Base-by-base conservation (phyloP, 2,888 invertebrate genomes). In the Pelosia muscerda region DNA sequence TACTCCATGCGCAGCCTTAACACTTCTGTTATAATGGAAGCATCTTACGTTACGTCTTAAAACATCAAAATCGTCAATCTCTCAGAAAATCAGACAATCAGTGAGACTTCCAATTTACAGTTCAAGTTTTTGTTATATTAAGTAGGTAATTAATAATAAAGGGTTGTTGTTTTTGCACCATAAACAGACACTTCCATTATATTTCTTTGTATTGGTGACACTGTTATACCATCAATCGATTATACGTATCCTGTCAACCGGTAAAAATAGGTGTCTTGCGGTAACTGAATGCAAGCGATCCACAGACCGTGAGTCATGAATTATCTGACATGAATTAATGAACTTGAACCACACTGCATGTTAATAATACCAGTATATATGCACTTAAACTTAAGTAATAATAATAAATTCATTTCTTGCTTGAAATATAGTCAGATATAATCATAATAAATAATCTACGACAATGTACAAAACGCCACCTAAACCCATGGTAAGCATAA, bases 161-260 rank as follows among this genome's bases (percentile, higher is more conserved):
- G 61, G 61, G 38, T n/a, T 19, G 25, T 28, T 42, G 34, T 54
- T 61, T 38, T 61, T 70, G 65, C 42, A 19, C 19, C 19, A 42
- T 19, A 34, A 34, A 42, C 42, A 38, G 2, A 38, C 4, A 42
- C 55, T 11, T 55, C 25, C 23, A 25, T 11, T 23, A 19, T 42
- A 55, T 25, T 5, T 55, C 25, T 25, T 15, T 25, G 19, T 19
- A 19, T 42, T 19, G 4, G 0, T 42, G 66, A 34, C 59, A 81
- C 84, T 82, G 84, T 83, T 82, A 77, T 49, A 68, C 65, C 67
- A 76, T 81, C 77, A 73, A 81, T 79, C 69, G 76, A 63, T 81
- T 75, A 77, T 67, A 77, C 76, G 78, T 82, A 75, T 73, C 73
- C 73, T 75, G 75, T 80, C 72, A 72, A 78, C 75, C 81, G 77